phyloP scores from a whole-genome alignment of 2,113 vertebrate species.

The Ageneiosus marmoratus region DNA sequence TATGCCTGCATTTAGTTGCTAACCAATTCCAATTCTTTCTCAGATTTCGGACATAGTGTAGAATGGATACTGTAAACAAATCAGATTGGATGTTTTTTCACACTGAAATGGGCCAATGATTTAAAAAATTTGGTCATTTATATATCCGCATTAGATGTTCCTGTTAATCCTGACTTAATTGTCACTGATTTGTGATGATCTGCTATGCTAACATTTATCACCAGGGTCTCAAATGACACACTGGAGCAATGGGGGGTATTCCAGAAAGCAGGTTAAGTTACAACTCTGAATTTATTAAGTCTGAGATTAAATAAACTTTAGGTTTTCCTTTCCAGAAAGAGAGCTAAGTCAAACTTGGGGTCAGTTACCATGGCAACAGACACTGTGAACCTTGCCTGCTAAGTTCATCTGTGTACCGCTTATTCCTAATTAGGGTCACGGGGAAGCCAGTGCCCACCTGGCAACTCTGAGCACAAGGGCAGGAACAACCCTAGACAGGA shows the following conservation, averaged over 20 bases:
- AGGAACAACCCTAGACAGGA: too few species aligned
- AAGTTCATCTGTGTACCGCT: too few species aligned
- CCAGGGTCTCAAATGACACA: neutral
- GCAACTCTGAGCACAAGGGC: too few species aligned
- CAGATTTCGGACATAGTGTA: neutral
- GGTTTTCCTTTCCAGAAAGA: too few species aligned
- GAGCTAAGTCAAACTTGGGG: too few species aligned
- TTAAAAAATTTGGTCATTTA: neutral
- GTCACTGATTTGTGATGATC: neutral
- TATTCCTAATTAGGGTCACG: too few species aligned
- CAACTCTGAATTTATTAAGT: too few species aligned
- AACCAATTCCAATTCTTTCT: neutral
- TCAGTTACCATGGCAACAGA: too few species aligned
- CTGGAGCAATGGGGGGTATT: neutral
- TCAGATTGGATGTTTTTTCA: neutral
- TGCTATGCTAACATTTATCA: neutral
- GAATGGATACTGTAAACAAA: neutral
- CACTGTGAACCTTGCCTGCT: too few species aligned
- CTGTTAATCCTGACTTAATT: neutral
- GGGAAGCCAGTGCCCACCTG: too few species aligned
- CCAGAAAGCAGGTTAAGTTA: too few species aligned
- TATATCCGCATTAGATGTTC: neutral
- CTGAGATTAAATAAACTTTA: too few species aligned
- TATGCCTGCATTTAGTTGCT: neutral
- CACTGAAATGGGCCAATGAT: neutral